phyloP scores from a whole-genome alignment of 2,113 vertebrate species.

The Coregonus clupeaformis region DNA sequence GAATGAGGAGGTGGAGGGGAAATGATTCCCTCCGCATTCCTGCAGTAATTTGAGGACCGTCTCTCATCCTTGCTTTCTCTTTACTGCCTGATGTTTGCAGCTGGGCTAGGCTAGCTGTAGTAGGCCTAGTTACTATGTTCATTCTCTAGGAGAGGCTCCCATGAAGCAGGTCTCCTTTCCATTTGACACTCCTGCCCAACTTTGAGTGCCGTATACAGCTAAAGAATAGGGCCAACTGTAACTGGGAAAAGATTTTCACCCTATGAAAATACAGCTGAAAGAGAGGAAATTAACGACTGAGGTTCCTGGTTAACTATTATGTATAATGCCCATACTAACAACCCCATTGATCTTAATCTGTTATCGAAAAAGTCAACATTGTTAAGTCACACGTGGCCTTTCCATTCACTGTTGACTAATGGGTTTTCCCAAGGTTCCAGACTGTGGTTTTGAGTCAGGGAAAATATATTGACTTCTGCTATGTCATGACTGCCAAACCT shows the following conservation, averaged over 20 bases:
- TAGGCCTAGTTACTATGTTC: too few species aligned
- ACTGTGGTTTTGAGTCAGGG: slow-evolving; percentile 26
- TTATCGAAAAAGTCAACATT: not conserved
- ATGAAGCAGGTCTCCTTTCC: too few species aligned
- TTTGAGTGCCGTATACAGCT: too few species aligned
- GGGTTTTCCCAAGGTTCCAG: not conserved
- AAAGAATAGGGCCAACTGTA: too few species aligned
- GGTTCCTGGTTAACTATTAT: not conserved
- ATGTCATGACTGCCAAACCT: not conserved
- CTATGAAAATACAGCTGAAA: too few species aligned
- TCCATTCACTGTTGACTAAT: not conserved
- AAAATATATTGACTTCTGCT: slow-evolving; percentile 18
- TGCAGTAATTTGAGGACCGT: slow-evolving; percentile 62
- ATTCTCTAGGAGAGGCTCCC: too few species aligned
- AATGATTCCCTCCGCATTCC: slow-evolving; percentile 70
- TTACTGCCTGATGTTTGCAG: not conserved
- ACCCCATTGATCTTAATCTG: not conserved
- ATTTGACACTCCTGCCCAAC: too few species aligned
- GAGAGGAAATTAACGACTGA: not conserved
- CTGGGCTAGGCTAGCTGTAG: not conserved
- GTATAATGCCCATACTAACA: not conserved
- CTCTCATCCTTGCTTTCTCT: slow-evolving; percentile 28
- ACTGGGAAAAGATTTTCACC: too few species aligned
- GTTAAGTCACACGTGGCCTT: not conserved
- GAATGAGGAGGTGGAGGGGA: slow-evolving; percentile 43